A percentile compares a stretch with the other conserved stretches of the same genome.
Evolutionary conservation across 2,113 vertebrate genomes (phyloP).

Genomic region (Taxidea taxus): DNA sequence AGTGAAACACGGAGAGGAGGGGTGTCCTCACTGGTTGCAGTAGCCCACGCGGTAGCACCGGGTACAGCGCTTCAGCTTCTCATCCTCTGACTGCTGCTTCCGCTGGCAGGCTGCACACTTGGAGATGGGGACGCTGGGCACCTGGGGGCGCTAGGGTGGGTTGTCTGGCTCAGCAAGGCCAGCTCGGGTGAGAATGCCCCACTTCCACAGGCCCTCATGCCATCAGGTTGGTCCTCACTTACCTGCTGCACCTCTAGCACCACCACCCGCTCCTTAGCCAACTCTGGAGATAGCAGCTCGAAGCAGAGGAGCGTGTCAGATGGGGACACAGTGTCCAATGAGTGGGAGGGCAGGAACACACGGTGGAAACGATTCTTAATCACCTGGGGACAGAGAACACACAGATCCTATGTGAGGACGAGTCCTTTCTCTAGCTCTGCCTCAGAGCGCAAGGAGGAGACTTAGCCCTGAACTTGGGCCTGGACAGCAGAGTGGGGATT

Average conservation of each 20-base stretch:
- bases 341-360: constrained; percentile 90
- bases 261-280: constrained; percentile 94
- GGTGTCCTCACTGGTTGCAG: constrained; percentile 94
- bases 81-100: constrained; percentile 92
- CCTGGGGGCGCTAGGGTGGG: constrained; percentile 90
- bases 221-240: background rate
- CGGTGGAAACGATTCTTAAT: constrained; percentile 92
- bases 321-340: constrained; percentile 91
- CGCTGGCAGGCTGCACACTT: constrained; percentile 97
- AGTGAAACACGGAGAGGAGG: background rate
- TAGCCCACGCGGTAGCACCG: constrained; percentile 98
- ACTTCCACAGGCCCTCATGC: background rate
- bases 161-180: constrained; percentile 43
- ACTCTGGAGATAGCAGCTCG: constrained; percentile 93
- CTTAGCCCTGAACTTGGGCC: background rate
- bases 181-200: background rate
- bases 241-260: constrained; percentile 96
- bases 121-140: constrained; percentile 91
- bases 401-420: background rate
- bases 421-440: background rate
- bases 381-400: constrained; percentile 83
- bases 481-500: background rate
- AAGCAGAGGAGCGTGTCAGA: constrained; percentile 94
- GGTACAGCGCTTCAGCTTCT: constrained; percentile 95
- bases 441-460: background rate